Base-by-base conservation (phyloP, 2,797 vertebrate genomes). In the Cheirogaleus major region DNA sequence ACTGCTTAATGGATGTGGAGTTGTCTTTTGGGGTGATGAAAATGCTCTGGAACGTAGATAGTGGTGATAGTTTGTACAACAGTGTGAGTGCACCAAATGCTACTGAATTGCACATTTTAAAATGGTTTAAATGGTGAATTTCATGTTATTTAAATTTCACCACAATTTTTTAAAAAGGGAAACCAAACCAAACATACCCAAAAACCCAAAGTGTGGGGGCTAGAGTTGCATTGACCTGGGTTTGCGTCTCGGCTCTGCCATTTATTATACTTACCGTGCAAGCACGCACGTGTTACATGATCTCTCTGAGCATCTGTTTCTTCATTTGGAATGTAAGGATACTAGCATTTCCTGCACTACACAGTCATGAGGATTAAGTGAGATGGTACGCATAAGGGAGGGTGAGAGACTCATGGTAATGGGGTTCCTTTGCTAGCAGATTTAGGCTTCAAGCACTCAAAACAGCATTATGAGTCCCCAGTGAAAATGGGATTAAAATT, bases 251-350 rank as follows among this genome's bases (percentile, higher is more conserved):
- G 50, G 5, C 6, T 72, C 10, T 95, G 13, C n/a, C 32, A 13
- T 61, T 76, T 63, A 57, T 25, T 25, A 57, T 25, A 30, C 32
- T 85, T 48, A 20, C 55, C 59, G 17, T n/a, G 30, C 4, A 55
- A 35, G 30, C 30, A 55, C 23, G 1, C 2, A 0, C 1, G 6
- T 57, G 1, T 78, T 63, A 50, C 1, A 1, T 20, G 30, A 12
- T 57, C 10, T 78, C 61, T 50, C 14, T 52, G 89, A 73, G 22
- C 11, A 41, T 86, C 7, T 2, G 3, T 83, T 70, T 45, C 65
- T 38, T 84, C 18, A 8, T 38, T 61, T 41, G 38, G 69, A 69
- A 55, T 10, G 17, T 23, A 35, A 73, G 48, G 32, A n/a, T 10
- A 50, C 7, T 6, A 63, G 5, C 0, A 7, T 85, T 91, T 69